Evolutionary conservation across 1,140 invertebrate species (phyloP).

Genomic region (Musca domestica): DNA sequence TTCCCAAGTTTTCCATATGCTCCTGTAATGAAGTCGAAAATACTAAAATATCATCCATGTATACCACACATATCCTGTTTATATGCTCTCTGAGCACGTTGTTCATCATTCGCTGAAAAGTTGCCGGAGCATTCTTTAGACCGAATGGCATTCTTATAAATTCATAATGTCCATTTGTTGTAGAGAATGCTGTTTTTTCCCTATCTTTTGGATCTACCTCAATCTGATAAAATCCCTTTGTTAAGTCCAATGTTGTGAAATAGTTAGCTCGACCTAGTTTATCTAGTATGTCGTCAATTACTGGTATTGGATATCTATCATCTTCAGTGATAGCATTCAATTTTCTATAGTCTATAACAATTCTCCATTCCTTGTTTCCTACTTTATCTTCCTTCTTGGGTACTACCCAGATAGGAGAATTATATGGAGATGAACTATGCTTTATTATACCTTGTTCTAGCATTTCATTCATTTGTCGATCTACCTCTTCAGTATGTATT

Average conservation of each 20-base stretch:
- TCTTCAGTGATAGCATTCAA: conserved; percentile 24
- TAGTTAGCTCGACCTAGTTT: conserved; percentile 29
- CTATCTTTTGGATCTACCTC: conserved; percentile 24
- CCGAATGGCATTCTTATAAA: conserved; percentile 42
- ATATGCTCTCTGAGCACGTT: conserved; percentile 32
- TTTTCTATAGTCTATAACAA: conserved; percentile 22
- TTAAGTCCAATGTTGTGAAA: conserved; percentile 35
- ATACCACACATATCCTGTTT: conserved; percentile 26
- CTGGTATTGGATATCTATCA: conserved; percentile 31
- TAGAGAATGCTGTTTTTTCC: conserved; percentile 31
- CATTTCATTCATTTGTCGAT: too few species aligned
- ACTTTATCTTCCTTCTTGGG: conserved; percentile 23
- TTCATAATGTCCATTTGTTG: conserved; percentile 30
- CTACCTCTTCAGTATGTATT: too few species aligned
- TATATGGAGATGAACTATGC: too few species aligned
- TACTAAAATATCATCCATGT: conserved; percentile 39
- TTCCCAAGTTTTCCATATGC: conserved; percentile 39
- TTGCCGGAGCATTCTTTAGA: conserved; percentile 39
- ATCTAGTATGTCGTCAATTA: conserved; percentile 31
- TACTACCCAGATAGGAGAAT: conserved; percentile 21
- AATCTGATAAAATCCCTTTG: conserved; percentile 36
- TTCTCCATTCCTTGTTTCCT: background rate
- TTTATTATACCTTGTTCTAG: too few species aligned
- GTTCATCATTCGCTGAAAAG: conserved; percentile 39
- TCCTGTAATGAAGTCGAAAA: conserved; percentile 26